Evolutionary conservation across 2,888 invertebrate species (phyloP).

Genomic region (Danaus chrysippus): DNA sequence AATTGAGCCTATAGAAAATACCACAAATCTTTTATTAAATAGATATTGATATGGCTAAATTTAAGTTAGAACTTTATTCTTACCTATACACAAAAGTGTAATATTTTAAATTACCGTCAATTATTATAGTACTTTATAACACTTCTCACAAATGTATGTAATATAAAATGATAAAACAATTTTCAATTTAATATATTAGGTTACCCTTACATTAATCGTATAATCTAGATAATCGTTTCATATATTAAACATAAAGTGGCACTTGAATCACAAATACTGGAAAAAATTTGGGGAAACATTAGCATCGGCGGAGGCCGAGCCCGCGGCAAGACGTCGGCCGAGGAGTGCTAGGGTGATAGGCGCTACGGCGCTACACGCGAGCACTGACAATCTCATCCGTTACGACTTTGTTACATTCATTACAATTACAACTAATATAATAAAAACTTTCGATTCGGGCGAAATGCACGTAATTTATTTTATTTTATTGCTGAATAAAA

Average conservation of each 20-base stretch:
- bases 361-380: no score
- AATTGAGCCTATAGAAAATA: conserved; percentile 80
- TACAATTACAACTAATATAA: conserved; percentile 73
- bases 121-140: conserved; percentile 78
- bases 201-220: conserved; percentile 80
- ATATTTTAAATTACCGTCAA: conserved; percentile 76
- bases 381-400: conserved; percentile 77
- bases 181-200: conserved; percentile 79
- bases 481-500: conserved; percentile 78
- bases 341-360: conserved; percentile 20
- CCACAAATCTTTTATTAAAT: conserved; percentile 79
- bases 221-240: conserved; percentile 81
- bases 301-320: conserved; percentile 63
- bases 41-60: conserved; percentile 81
- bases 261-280: conserved; percentile 89
- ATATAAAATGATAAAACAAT: conserved; percentile 81
- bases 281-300: conserved; percentile 82
- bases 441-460: conserved; percentile 58
- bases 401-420: conserved; percentile 66
- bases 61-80: conserved; percentile 78
- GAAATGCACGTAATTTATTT: conserved; percentile 73
- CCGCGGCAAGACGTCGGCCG: conserved; percentile 46
- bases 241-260: conserved; percentile 87
- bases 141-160: conserved; percentile 79
- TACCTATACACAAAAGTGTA: conserved; percentile 80